phyloP scores from a whole-genome alignment of 2,888 invertebrate species.

The Gortyna flavago region DNA sequence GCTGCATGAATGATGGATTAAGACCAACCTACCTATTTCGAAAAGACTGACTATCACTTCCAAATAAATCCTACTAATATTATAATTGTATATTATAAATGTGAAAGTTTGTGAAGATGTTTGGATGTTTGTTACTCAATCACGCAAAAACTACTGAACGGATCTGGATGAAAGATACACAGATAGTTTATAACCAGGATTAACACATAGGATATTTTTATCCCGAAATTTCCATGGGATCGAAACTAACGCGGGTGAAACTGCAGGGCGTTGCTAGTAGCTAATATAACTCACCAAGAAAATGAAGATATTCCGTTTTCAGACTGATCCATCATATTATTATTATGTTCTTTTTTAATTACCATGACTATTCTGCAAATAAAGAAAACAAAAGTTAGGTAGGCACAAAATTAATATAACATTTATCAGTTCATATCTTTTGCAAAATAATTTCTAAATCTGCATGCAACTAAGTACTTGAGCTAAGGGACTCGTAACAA shows the following conservation, averaged over 20 bases:
- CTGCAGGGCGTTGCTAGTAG: too few species aligned
- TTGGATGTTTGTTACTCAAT: too few species aligned
- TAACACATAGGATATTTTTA: too few species aligned
- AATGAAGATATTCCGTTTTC: not conserved
- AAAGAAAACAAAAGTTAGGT: not conserved
- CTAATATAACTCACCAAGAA: not conserved
- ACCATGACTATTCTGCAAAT: slow-evolving; percentile 68
- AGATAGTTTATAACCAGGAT: too few species aligned
- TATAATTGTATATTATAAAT: too few species aligned
- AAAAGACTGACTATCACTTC: not conserved
- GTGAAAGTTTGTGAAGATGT: too few species aligned
- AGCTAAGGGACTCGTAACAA: not conserved
- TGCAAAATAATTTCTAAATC: not conserved
- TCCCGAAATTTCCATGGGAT: too few species aligned
- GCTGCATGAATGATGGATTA: too few species aligned
- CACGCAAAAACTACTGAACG: too few species aligned
- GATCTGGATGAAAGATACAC: too few species aligned
- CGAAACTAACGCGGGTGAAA: too few species aligned
- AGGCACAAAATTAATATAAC: not conserved
- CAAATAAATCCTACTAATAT: too few species aligned
- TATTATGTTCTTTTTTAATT: slow-evolving; percentile 54
- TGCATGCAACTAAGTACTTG: not conserved
- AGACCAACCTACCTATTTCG: not conserved
- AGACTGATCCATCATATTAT: not conserved
- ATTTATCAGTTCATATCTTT: not conserved